Percentiles rank a stretch among this genome's conserved stretches.
phyloP scores from a whole-genome alignment of 2,113 vertebrate genomes.

The Isurus oxyrinchus region DNA sequence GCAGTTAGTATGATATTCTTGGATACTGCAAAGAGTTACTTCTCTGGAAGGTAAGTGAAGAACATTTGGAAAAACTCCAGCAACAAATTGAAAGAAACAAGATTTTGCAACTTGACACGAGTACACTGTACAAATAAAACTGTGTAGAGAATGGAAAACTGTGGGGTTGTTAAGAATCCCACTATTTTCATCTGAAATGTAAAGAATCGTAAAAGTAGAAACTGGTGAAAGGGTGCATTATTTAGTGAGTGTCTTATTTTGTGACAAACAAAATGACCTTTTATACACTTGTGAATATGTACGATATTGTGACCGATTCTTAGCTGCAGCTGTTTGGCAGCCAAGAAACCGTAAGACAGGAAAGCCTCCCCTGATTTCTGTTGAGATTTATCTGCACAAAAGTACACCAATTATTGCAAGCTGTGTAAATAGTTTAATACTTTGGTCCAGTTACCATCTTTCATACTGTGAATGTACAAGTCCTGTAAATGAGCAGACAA shows the following conservation, averaged over 20 bases:
- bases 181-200: background rate
- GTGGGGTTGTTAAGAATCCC: background rate
- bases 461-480: background rate
- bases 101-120: background rate
- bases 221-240: background rate
- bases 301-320: background rate
- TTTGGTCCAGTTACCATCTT: background rate
- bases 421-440: constrained; percentile 12
- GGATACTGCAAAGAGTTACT: background rate
- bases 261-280: background rate
- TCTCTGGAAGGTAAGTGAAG: background rate
- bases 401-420: background rate
- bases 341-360: background rate
- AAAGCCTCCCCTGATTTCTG: background rate
- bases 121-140: background rate
- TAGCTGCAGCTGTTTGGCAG: background rate
- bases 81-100: background rate
- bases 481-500: background rate
- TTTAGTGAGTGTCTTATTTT: background rate
- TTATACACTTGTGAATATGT: background rate
- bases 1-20: background rate
- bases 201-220: background rate
- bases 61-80: background rate
- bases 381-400: background rate
- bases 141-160: background rate